A percentile compares a stretch with the other conserved stretches of the same genome.
phyloP scores from a whole-genome alignment of 2,797 vertebrate species.

The Serranus cabrilla region DNA sequence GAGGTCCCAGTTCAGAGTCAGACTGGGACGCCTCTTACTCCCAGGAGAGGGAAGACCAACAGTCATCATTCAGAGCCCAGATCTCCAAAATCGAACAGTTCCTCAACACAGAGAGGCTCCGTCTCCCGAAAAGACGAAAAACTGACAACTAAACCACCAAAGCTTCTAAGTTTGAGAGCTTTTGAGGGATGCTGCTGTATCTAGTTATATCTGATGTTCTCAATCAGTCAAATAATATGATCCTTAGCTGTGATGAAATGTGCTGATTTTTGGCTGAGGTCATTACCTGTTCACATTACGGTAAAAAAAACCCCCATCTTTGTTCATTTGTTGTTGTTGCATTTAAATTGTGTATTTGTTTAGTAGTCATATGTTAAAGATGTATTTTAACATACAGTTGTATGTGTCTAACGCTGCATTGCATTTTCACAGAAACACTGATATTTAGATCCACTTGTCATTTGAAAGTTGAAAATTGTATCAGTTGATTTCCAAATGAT shows the following conservation, averaged over 20 bases:
- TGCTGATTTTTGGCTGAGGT: not conserved
- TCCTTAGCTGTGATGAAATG: not conserved
- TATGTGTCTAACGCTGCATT: not conserved
- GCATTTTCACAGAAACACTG: not conserved
- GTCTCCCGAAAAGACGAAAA: conserved; percentile 69
- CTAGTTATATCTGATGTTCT: not conserved
- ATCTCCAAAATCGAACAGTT: conserved; percentile 82
- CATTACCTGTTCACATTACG: not conserved
- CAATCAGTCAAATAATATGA: not conserved
- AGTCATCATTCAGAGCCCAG: conserved; percentile 77
- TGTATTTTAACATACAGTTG: not conserved
- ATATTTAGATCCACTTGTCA: too few species aligned
- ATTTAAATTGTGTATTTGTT: not conserved
- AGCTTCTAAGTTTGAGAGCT: not conserved
- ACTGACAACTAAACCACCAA: conserved; percentile 54
- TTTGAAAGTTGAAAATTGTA: not conserved
- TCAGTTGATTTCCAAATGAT: not conserved
- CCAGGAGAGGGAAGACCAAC: conserved; percentile 68
- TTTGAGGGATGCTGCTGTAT: not conserved
- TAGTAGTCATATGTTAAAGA: not conserved
- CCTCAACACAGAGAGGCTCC: conserved; percentile 73
- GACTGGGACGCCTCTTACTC: conserved; percentile 52
- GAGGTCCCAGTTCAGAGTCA: conserved; percentile 14
- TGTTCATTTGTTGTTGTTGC: not conserved
- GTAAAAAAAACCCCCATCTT: too few species aligned